Base-by-base conservation (phyloP, 1,140 invertebrate species). In the Pollicipes pollicipes region DNA sequence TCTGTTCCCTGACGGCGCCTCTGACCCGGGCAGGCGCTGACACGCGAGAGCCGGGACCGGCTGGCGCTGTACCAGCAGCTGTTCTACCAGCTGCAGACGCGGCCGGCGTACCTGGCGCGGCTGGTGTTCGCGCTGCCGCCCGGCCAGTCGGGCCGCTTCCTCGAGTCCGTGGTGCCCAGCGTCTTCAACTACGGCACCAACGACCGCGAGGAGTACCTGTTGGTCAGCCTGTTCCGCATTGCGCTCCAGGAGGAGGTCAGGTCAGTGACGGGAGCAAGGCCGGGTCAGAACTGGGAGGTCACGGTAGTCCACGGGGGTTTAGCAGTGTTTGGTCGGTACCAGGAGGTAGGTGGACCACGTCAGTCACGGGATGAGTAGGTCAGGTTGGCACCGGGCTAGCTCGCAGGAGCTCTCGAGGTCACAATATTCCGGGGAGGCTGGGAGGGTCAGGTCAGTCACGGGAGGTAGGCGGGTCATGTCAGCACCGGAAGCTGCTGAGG, bases 101-200 rank as follows among this genome's bases (percentile, higher is more conserved):
- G 88, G 77, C 89, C 90, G 0, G 81, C 79, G 13, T 91, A 91
- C 76, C 78, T 91, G 30, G 88, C 89, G 0, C 90, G 89, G 77
- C 81, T 91, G 64, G 81, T 91, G 17, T 89, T 90, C 76, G 85
- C 87, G 75, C 84, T 90, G 76, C 88, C 88, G 8, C 85, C 87
- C 76, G 86, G 84, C 73, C 85, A 85, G 76, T 86, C 85, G 0
- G 88, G 87, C 71, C 88, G 88, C 74, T 90, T 90, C 76, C 80
- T 91, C 72, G 87, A 90, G 77, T 87, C 87, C 76, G 87, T 89
- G 4, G 87, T 91, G 67, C 81, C 90, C 30, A 87, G 88, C 24
- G 78, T 91, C 4, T 91, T 88, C 77, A 90, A 90, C 78, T 91
- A 88, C 76, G 89, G 88, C 0, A 86, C 89, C 13, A 90, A 89